These are phyloP conservation scores for Cartodere bifasciata DNA, from an alignment of 2,888 invertebrate genomes.

Conservation along the genomic window DNA sequence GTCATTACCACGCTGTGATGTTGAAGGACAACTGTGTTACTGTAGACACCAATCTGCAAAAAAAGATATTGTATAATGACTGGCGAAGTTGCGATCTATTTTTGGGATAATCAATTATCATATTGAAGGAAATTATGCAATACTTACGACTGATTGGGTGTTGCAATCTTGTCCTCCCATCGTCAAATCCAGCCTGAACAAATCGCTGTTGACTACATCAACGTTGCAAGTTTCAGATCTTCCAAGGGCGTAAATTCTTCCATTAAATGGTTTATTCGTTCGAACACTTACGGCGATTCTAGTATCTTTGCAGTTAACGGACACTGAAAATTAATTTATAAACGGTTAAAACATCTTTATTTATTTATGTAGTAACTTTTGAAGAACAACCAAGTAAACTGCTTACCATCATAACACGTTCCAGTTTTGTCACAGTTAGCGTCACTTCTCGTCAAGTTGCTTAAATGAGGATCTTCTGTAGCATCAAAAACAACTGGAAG, in stretches of 20 bases:
- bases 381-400: background rate
- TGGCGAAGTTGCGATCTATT: too few relatives aligned
- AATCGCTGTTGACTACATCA: constrained; percentile 83
- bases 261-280: constrained; percentile 90
- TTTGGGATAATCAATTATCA: too few relatives aligned
- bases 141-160: constrained; percentile 84
- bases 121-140: constrained; percentile 3
- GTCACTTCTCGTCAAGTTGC: constrained; percentile 63
- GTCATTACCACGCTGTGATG: constrained; percentile 95
- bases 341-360: too few relatives aligned
- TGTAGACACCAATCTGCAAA: constrained; percentile 79
- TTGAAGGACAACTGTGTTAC: constrained; percentile 87
- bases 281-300: constrained; percentile 85
- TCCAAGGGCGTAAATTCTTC: constrained; percentile 85
- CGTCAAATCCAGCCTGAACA: constrained; percentile 82
- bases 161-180: constrained; percentile 93
- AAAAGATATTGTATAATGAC: too few relatives aligned
- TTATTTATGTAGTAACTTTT: background rate
- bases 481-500: constrained; percentile 66
- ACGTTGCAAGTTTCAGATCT: constrained; percentile 92
- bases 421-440: constrained; percentile 90
- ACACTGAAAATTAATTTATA: constrained; percentile 46
- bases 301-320: constrained; percentile 89
- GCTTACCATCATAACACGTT: constrained; percentile 84
- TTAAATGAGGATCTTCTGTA: constrained; percentile 59